Evolutionary conservation across 1,140 invertebrate genomes (phyloP).

Genomic region (Pseudomyrmex dendroicus): DNA sequence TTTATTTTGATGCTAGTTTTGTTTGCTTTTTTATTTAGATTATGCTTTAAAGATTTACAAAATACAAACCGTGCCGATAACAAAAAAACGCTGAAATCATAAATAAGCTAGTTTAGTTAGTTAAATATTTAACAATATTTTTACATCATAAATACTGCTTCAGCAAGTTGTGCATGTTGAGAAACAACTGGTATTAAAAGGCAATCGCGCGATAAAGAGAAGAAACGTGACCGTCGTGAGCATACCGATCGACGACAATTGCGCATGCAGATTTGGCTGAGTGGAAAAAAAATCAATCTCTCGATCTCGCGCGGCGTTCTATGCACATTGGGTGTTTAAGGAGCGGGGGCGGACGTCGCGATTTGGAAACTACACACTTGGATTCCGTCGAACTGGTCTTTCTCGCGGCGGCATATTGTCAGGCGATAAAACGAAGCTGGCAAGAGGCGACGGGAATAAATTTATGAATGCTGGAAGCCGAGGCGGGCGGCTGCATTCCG

Average conservation of each 20-base stretch:
- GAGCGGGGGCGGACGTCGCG: constrained; percentile 37
- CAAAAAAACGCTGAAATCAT: constrained; percentile 19
- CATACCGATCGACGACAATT: constrained; percentile 25
- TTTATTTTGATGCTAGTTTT: neutral
- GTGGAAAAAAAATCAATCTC: constrained; percentile 52
- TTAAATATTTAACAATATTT: neutral
- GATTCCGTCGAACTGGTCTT: constrained; percentile 42
- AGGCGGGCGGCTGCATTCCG: constrained; percentile 74
- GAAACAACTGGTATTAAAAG: constrained; percentile 16
- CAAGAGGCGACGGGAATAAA: constrained; percentile 75
- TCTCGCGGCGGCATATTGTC: constrained; percentile 70
- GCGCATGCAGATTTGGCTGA: constrained; percentile 23
- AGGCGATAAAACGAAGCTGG: constrained; percentile 75
- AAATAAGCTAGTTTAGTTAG: constrained; percentile 39
- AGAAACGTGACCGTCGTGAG: constrained; percentile 9
- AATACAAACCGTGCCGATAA: neutral
- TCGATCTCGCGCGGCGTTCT: constrained; percentile 19
- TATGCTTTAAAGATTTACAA: neutral
- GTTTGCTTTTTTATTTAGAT: neutral
- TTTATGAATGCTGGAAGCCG: constrained; percentile 74
- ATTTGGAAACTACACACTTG: constrained; percentile 67
- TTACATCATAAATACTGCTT: constrained; percentile 35
- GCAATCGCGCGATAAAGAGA: constrained; percentile 33
- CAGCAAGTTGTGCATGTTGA: constrained; percentile 7
- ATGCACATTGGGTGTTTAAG: constrained; percentile 1